These are phyloP conservation scores for Heliconius melpomene DNA, from an alignment of 1,140 invertebrate genomes.

Conservation along the genomic window DNA sequence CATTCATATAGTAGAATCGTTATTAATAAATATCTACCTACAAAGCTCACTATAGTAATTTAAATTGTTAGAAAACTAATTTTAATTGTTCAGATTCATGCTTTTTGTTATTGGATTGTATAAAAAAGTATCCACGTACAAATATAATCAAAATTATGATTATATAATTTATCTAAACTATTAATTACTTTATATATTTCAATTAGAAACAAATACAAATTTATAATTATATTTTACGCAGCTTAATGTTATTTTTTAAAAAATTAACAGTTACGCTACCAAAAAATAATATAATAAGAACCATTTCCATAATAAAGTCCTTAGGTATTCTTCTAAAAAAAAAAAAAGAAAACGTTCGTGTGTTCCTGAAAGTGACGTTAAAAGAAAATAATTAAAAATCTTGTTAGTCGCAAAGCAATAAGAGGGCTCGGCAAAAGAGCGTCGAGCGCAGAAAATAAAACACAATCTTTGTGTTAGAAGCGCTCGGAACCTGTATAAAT, in stretches of 20 bases:
- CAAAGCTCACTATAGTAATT: too few species aligned
- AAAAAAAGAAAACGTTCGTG: slow-evolving; percentile 25
- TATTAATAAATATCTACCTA: too few species aligned
- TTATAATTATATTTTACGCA: background rate
- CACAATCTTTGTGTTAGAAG: slow-evolving; percentile 52
- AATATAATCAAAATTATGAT: too few species aligned
- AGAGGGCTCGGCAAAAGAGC: slow-evolving; percentile 68
- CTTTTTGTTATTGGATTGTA: too few species aligned
- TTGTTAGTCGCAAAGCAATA: slow-evolving; percentile 77
- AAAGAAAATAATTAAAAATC: slow-evolving; percentile 81
- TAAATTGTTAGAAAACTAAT: too few species aligned
- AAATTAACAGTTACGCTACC: background rate
- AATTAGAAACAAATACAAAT: background rate
- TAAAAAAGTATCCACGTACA: too few species aligned
- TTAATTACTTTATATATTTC: too few species aligned
- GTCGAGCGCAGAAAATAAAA: slow-evolving; percentile 71
- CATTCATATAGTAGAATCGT: too few species aligned
- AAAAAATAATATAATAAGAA: slow-evolving; percentile 17
- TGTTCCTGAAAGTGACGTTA: slow-evolving; percentile 69
- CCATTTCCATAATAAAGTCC: slow-evolving; percentile 33
- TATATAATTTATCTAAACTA: too few species aligned
- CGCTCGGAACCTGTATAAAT: slow-evolving; percentile 71
- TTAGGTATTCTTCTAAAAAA: slow-evolving; percentile 31
- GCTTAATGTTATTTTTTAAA: background rate
- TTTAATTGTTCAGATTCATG: too few species aligned